phyloP scores from a whole-genome alignment of 2,888 invertebrate genomes.

The Oxystoma pomonae region DNA sequence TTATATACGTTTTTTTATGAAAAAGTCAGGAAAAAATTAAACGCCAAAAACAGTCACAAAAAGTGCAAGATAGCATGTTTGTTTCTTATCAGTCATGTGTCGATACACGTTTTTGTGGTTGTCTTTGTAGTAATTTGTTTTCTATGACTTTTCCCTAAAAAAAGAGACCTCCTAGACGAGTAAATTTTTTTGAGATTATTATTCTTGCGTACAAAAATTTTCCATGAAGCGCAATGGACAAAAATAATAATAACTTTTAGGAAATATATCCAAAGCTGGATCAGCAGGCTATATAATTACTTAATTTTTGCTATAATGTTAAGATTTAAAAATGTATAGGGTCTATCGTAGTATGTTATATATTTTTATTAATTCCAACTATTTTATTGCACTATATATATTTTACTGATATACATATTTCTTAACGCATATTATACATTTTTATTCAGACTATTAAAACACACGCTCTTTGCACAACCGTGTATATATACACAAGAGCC shows the following conservation, averaged over 20 bases:
- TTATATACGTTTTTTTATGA: too few species aligned
- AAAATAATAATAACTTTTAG: conserved; percentile 4
- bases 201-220: background rate
- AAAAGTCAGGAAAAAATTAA: too few species aligned
- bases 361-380: conserved; percentile 9
- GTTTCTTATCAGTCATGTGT: too few species aligned
- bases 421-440: conserved; percentile 10
- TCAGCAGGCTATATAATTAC: conserved; percentile 40
- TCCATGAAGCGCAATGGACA: background rate
- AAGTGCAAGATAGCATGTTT: too few species aligned
- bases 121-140: too few species aligned
- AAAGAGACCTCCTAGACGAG: too few species aligned
- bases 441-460: background rate
- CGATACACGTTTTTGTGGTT: too few species aligned
- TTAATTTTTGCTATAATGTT: conserved; percentile 30
- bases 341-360: conserved; percentile 12
- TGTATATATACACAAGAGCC: conserved; percentile 17
- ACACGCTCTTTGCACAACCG: conserved; percentile 7
- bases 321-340: background rate
- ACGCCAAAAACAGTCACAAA: too few species aligned
- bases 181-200: conserved; percentile 19
- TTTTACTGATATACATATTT: conserved; percentile 10
- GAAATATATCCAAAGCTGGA: conserved; percentile 33
- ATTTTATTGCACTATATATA: conserved; percentile 6
- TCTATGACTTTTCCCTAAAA: too few species aligned